Conservation (phyloP, 2,888 invertebrate species). For the Aphodius sticticus region DNA sequence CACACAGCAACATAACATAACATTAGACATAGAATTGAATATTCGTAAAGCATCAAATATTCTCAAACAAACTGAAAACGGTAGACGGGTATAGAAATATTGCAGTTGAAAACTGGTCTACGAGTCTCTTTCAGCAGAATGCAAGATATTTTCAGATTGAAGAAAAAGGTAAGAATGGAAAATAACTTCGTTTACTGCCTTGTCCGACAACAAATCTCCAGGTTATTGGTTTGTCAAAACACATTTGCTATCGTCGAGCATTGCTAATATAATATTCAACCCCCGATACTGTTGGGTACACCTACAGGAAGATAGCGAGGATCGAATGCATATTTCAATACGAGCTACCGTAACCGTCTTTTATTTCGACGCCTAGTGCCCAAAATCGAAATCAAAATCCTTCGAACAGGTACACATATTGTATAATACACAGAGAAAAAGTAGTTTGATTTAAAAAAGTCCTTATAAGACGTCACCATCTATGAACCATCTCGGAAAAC, state of each 20-base stretch:
- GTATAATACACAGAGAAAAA: not conserved
- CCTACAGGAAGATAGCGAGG: not conserved
- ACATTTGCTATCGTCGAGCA: not conserved
- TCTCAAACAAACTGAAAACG: too few species aligned
- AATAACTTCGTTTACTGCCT: not conserved
- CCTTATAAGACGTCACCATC: too few species aligned
- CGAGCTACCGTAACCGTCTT: not conserved
- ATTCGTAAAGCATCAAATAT: too few species aligned
- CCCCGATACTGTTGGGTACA: not conserved
- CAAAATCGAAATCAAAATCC: not conserved
- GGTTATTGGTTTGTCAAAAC: not conserved
- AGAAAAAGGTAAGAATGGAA: not conserved
- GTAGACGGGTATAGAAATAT: too few species aligned
- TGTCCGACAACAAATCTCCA: not conserved
- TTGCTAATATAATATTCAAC: not conserved
- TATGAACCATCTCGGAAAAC: too few species aligned
- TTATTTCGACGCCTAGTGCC: not conserved
- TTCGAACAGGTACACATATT: not conserved
- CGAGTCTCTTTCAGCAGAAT: not conserved
- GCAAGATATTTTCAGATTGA: not conserved
- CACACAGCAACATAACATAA: too few species aligned
- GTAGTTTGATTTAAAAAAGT: too few species aligned
- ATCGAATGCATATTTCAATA: not conserved
- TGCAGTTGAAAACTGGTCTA: too few species aligned
- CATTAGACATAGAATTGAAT: too few species aligned